Percentiles rank a stretch among this genome's conserved stretches.
These are phyloP conservation scores for Meteorus colon DNA, from an alignment of 2,888 invertebrate species.

Conservation along the genomic window DNA sequence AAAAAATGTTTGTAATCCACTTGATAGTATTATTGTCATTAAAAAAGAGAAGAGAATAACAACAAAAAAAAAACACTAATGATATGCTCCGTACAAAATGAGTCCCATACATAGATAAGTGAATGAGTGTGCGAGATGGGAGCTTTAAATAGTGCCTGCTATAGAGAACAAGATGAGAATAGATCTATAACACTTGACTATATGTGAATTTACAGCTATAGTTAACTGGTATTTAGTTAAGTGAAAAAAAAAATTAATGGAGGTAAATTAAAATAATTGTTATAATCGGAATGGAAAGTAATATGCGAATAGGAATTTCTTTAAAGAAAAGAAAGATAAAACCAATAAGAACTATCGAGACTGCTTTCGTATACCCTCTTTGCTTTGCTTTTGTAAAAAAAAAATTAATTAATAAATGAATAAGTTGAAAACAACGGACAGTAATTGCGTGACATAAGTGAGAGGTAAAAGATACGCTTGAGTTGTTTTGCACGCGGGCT, in stretches of 20 bases:
- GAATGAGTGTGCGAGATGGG: conserved; percentile 58
- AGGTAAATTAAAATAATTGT: conserved; percentile 29
- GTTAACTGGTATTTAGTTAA: conserved; percentile 12
- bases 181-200: conserved; percentile 17
- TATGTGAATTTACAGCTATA: conserved; percentile 17
- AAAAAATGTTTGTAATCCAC: conserved; percentile 25
- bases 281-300: conserved; percentile 22
- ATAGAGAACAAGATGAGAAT: conserved; percentile 42
- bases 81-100: conserved; percentile 10
- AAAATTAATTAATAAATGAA: conserved; percentile 56
- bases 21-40: background rate
- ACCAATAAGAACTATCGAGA: conserved; percentile 41
- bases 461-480: conserved; percentile 22
- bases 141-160: conserved; percentile 73
- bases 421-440: conserved; percentile 62
- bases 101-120: conserved; percentile 29
- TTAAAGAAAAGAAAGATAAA: conserved; percentile 44
- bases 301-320: conserved; percentile 12
- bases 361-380: conserved; percentile 42
- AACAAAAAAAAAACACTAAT: background rate
- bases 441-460: conserved; percentile 31
- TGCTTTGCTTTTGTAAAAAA: conserved; percentile 40
- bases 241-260: conserved; percentile 22
- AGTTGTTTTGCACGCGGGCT: conserved; percentile 15
- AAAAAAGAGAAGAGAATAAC: conserved; percentile 2